Conservation (phyloP, 30 jellyfish, hydroid and myxozoan species). For the Hydra vulgaris region DNA sequence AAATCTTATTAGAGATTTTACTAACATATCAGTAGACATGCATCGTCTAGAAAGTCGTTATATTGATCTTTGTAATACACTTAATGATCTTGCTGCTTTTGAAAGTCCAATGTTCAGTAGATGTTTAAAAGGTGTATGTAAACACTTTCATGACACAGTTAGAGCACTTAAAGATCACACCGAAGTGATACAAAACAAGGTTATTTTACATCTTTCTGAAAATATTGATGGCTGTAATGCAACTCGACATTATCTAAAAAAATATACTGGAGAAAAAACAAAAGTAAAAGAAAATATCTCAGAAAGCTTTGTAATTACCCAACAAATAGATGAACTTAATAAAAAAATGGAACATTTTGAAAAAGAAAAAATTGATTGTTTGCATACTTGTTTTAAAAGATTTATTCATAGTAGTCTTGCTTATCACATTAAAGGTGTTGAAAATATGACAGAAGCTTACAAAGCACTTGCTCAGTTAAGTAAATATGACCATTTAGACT, state of each 20-base stretch:
- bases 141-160: neutral
- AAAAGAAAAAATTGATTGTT: neutral
- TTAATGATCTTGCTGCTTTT: conserved; percentile 5
- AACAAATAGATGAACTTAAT: conserved; percentile 13
- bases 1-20: conserved; percentile 21
- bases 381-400: conserved; percentile 2
- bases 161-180: neutral
- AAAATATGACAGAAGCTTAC: conserved; percentile 22
- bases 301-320: conserved; percentile 13
- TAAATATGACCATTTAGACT: conserved; percentile 21
- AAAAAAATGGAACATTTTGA: conserved; percentile 18
- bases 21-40: conserved; percentile 29
- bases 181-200: neutral
- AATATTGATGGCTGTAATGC: neutral
- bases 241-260: conserved; percentile 5
- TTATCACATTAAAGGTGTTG: conserved; percentile 31
- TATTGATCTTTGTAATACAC: conserved; percentile 3
- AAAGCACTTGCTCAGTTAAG: conserved; percentile 9
- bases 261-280: conserved; percentile 9
- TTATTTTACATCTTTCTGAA: conserved; percentile 1
- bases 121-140: neutral
- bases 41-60: conserved; percentile 11
- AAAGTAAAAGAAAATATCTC: neutral
- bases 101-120: conserved; percentile 21
- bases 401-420: conserved; percentile 29